Percentiles rank a stretch among this genome's conserved stretches.
These are phyloP conservation scores for Acrocyrtus sp. DNA, from an alignment of 2,888 invertebrate genomes.

Conservation along the genomic window DNA sequence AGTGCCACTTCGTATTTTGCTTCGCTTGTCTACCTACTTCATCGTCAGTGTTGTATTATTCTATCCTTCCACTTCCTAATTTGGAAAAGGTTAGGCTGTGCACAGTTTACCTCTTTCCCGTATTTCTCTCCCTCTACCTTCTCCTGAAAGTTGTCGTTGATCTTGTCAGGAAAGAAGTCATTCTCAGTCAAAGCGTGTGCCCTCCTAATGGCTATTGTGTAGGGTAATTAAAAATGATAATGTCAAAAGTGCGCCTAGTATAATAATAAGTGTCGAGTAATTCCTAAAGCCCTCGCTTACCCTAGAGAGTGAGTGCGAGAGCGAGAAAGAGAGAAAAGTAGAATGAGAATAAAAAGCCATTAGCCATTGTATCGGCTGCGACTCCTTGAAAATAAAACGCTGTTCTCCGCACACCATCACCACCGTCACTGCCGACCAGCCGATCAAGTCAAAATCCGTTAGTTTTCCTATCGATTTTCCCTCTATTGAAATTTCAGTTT, in stretches of 20 bases:
- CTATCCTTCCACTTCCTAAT: conserved; percentile 26
- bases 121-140: conserved; percentile 14
- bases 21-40: conserved; percentile 13
- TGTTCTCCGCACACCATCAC: conserved; percentile 10
- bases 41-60: too few relatives aligned
- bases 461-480: conserved; percentile 19
- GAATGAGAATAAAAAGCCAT: too few relatives aligned
- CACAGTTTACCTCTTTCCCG: too few relatives aligned
- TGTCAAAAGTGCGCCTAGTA: conserved; percentile 49
- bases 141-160: conserved; percentile 33
- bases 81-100: conserved; percentile 38
- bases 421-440: too few relatives aligned
- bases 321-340: too few relatives aligned
- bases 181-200: conserved; percentile 44
- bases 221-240: conserved; percentile 57
- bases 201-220: conserved; percentile 45
- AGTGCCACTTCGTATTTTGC: background rate
- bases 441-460: conserved; percentile 21
- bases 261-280: background rate
- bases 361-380: conserved; percentile 28
- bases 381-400: too few relatives aligned
- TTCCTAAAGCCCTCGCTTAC: too few relatives aligned
- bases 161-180: conserved; percentile 32
- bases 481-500: conserved; percentile 18
- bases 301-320: conserved; percentile 14